Percentiles rank a stretch among this genome's conserved stretches.
phyloP scores from a whole-genome alignment of 2,888 invertebrate species.

The Drosophila formosana region DNA sequence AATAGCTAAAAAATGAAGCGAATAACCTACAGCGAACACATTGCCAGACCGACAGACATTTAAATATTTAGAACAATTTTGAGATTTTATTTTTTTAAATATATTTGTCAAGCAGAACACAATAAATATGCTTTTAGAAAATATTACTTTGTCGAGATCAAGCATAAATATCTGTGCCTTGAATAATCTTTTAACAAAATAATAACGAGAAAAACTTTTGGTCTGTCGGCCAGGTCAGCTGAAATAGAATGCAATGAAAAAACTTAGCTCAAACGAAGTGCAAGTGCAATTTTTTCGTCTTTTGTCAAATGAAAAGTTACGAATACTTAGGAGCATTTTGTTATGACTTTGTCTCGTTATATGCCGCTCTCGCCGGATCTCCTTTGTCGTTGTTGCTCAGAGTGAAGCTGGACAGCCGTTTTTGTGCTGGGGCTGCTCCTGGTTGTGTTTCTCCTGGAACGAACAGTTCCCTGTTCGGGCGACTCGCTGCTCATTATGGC shows the following conservation, averaged over 20 bases:
- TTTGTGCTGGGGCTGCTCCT: not conserved
- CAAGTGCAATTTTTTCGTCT: constrained; percentile 1
- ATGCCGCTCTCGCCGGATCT: constrained; percentile 25
- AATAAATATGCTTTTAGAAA: not conserved
- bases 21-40: no score
- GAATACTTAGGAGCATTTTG: constrained; percentile 26
- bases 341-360: constrained; percentile 36
- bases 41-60: no score
- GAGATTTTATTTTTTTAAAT: no score
- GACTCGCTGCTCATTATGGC: constrained; percentile 57
- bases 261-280: constrained; percentile 5
- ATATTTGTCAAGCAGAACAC: not conserved
- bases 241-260: not conserved
- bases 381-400: constrained; percentile 32
- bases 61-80: no score
- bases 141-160: not conserved
- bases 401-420: constrained; percentile 4
- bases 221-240: constrained; percentile 1
- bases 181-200: constrained; percentile 1
- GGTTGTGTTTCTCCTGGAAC: not conserved
- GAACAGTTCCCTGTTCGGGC: not conserved
- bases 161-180: not conserved
- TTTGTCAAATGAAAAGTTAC: constrained; percentile 12
- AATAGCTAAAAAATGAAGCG: no score
- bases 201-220: constrained; percentile 1